Base-by-base conservation (phyloP, 2,113 vertebrate genomes). In the Gorilla gorilla region DNA sequence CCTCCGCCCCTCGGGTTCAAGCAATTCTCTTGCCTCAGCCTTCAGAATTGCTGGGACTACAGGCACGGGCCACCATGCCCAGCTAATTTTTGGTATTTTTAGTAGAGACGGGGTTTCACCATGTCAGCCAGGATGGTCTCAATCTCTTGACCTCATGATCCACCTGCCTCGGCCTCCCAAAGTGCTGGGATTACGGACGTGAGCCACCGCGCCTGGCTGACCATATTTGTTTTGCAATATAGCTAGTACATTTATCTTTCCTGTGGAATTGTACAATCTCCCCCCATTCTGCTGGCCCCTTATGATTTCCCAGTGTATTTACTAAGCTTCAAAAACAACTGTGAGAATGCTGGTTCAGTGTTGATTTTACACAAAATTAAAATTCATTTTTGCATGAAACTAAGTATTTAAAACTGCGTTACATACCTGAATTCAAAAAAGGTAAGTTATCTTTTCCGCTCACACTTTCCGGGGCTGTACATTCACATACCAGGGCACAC, bases 401-500 rank as follows among this genome's bases (percentile, higher is more conserved):
- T 12, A 89, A 70, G 64, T 81, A 88, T 59, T 66, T 16, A 89
- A 72, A 90, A 64, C 9, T 4, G 17, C 0, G 0, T 93, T 25
- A 96, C 98, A 82, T 99, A 99, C 99, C 99, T 95, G 99, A 98
- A 45, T 99, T 99, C 97, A 99, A 98, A 55, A 99, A 99, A n/a
- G 99, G 99, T 70, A 98, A 98, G 96, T 98, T 99, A 97, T 99
- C 99, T 98, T 98, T 99, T 75, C 99, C 98, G 11, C 97, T 98
- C 87, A 98, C 55, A 75, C 98, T 98, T 95, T 99, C 98, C 45
- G 99, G 98, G 45, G 98, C 98, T 11, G 97, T 98, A 97, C 99
- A 99, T 88, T 99, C 99, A 98, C 97, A 99, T 75, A 99, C 99
- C 98, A 99, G 96, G 11, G 99, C 98, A 98, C 99, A 99, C 99